These are phyloP conservation scores for Megaptera novaeangliae DNA, from an alignment of 2,113 vertebrate genomes.

Conservation along the genomic window DNA sequence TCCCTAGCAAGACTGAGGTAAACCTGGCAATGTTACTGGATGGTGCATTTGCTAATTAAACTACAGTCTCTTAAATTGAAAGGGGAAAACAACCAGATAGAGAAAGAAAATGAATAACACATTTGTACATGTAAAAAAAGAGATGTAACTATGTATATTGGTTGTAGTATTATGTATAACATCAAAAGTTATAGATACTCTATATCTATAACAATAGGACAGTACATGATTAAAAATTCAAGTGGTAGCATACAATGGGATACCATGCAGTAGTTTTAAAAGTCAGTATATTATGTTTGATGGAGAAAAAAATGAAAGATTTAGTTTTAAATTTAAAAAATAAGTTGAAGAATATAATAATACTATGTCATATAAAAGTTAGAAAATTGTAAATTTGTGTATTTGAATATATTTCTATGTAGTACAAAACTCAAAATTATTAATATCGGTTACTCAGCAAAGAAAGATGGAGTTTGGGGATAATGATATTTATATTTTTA, in stretches of 20 bases:
- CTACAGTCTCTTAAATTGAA: neutral
- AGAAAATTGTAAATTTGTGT: neutral
- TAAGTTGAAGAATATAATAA: neutral
- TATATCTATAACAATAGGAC: neutral
- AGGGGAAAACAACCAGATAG: neutral
- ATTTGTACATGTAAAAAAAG: neutral
- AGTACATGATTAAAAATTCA: neutral
- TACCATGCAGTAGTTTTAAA: neutral
- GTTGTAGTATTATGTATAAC: neutral
- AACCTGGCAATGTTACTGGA: neutral
- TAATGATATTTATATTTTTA: neutral
- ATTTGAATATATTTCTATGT: neutral
- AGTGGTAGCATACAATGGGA: neutral
- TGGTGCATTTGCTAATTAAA: conserved; percentile 63
- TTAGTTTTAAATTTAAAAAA: neutral
- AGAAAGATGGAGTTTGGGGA: neutral
- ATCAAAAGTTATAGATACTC: neutral
- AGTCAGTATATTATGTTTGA: neutral
- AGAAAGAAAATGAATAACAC: neutral
- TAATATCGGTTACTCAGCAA: neutral
- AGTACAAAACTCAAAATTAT: neutral
- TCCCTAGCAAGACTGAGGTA: neutral
- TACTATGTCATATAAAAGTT: neutral
- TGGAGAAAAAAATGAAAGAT: neutral
- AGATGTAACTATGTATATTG: neutral